Conservation (phyloP, 2,113 vertebrate genomes). For the Rhodinocichla rosea region DNA sequence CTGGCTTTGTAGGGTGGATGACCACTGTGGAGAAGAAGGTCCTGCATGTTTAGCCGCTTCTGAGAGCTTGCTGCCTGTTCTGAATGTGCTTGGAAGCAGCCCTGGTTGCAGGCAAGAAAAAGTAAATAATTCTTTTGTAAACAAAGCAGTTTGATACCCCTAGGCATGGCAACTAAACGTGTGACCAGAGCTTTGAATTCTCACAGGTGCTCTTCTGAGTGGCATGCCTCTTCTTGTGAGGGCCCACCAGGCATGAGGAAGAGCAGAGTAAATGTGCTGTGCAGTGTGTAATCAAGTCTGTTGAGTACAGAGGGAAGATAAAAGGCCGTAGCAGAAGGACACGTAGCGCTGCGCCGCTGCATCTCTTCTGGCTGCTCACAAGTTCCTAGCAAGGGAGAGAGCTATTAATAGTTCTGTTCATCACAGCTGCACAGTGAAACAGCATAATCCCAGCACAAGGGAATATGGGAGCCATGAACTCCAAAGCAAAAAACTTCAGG, state of each 20-base stretch:
- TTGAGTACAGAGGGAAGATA: neutral
- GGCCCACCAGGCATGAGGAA: neutral
- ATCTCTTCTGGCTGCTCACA: neutral
- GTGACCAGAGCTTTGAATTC: neutral
- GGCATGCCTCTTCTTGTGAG: neutral
- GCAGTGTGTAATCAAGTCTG: neutral
- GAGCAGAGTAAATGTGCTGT: neutral
- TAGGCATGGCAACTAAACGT: neutral
- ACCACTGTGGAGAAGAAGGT: neutral
- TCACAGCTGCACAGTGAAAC: neutral
- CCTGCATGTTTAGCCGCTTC: neutral
- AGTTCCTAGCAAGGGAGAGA: neutral
- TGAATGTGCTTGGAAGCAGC: neutral
- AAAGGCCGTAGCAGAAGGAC: neutral
- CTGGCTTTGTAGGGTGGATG: neutral
- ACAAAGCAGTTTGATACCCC: neutral
- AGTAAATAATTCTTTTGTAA: neutral
- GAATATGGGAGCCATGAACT: neutral
- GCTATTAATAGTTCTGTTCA: slow-evolving; percentile 38
- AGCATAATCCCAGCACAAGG: neutral
- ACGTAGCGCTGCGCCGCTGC: fast-evolving
- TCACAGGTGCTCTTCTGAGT: neutral
- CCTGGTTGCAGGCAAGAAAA: neutral
- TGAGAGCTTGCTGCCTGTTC: neutral
- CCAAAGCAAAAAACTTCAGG: neutral